phyloP scores from a whole-genome alignment of 1,140 invertebrate species.

The Linepithema humile region DNA sequence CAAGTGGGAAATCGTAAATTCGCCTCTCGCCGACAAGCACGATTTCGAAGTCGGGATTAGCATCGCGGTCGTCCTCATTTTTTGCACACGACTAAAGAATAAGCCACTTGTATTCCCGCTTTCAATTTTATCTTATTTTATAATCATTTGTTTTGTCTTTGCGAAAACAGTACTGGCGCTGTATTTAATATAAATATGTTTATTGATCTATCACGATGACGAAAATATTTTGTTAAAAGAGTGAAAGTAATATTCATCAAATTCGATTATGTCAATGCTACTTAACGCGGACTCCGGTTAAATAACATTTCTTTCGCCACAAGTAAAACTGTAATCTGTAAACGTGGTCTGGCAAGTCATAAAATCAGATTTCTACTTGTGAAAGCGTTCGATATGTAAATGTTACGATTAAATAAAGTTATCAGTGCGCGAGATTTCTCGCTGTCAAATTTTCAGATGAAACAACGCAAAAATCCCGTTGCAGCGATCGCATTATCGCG shows the following conservation, averaged over 20 bases:
- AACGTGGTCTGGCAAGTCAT: background rate
- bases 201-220: too few relatives aligned
- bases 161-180: too few relatives aligned
- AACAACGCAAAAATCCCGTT: background rate
- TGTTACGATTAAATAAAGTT: background rate
- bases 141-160: too few relatives aligned
- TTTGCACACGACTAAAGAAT: constrained; percentile 5
- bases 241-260: background rate
- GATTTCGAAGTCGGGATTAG: constrained; percentile 33
- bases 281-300: background rate
- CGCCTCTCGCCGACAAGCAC: constrained; percentile 38
- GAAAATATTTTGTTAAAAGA: too few relatives aligned
- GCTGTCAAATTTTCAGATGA: constrained; percentile 3
- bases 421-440: background rate
- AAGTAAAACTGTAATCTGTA: background rate
- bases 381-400: background rate
- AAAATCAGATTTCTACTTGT: background rate
- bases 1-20: constrained; percentile 58
- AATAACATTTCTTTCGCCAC: background rate
- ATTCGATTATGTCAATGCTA: background rate
- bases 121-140: background rate
- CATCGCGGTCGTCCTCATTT: constrained; percentile 15
- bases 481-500: constrained; percentile 6
- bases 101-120: background rate
- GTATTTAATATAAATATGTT: too few relatives aligned